Evolutionary conservation across 2,797 vertebrate genomes (phyloP), one percentile per base, ranked within the genome.

Genomic region (Cynopterus sphinx): DNA sequence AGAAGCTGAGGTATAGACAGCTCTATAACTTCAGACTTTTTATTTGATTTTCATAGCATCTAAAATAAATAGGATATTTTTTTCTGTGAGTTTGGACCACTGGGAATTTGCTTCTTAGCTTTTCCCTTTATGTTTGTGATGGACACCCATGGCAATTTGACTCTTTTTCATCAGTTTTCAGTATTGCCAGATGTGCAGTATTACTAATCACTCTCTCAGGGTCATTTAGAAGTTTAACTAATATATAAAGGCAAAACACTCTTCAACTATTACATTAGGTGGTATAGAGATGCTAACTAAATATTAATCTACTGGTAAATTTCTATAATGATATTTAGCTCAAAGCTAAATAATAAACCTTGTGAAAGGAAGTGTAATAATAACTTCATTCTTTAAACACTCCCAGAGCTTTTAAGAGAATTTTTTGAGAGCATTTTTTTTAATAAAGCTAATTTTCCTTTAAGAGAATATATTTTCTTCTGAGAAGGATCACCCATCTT

Each of bases 201-300:
- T 96, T 63, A n/a, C 49, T 65, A 96, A 95, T 68, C 49, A 89
- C 39, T 87, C 36, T 89, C 71, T 67, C 24, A n/a, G 57, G 90
- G 65, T 88, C 11, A 33, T 93, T 97, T 90, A 81, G 49, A 96
- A 91, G 57, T 96, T 97, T 95, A 91, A 94, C 79, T 90, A 90
- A 82, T 82, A 85, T 41, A 41, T 28, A 91, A 93, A 3, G n/a
- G 33, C 65, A 96, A 96, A 90, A 53, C 22, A 87, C 28, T 77
- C 73, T 93, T 74, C 57, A 61, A 67, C 31, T 77, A 73, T 87
- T 75, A 17, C 3, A 74, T 94, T 83, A 93, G 36, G 41, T 85
- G n/a, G 63, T 59, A 55, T 59, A 93, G 53, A 92, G 85, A 96
- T 53, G 36, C 33, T 85, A 67, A 94, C 79, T 95, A 94, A 96